Evolutionary conservation across 2,888 invertebrate species (phyloP), one percentile per base, ranked within the genome.

Genomic region (Drosophila ezoana): DNA sequence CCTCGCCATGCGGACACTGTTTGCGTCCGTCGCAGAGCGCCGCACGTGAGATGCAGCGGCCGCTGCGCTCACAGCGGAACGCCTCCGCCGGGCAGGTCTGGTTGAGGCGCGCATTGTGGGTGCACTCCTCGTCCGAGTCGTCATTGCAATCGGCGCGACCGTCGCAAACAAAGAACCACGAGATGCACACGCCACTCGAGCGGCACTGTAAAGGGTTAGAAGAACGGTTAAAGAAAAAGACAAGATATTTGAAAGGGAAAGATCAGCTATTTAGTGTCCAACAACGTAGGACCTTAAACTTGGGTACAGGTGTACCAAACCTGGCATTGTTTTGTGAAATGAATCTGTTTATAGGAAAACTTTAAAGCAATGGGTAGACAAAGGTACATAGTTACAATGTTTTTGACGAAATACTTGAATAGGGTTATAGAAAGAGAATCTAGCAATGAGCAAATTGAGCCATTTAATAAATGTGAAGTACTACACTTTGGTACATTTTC

Each of bases 121-220:
- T 93, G 90, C 97, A 97, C 88, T 95, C 95, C 92, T 98, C 98
- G 90, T 98, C 98, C 0, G 97, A 97, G 18, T 96, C 97, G 89
- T 97, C 97, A 9, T 94, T 94, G 89, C 98, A 98, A 90, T 98
- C 97, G 72, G 95, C 94, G 74, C 96, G 94, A 13, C 92, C 91
- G 91, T 98, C 97, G 92, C 98, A 98, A 4, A 98, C 96, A 92
- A 97, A 97, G 93, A 97, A 97, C 97, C 97, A 97, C 84, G 97
- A 97, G 89, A 98, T 96, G 92, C 98, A 98, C 13, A 95, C 94
- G 1, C 98, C 98, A 54, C 95, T 95, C 56, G 96, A 96, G 33
- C 95, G 95, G 90, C 98, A 98, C 95, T 98, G 93, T 57, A 93
- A 61, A 13, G 0, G n/a, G 0, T 9, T 1, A 33, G 28, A 33